A percentile compares a stretch with the other conserved stretches of the same genome.
Evolutionary conservation across 2,888 invertebrate species (phyloP).

Genomic region (Chromoteleia sp.): DNA sequence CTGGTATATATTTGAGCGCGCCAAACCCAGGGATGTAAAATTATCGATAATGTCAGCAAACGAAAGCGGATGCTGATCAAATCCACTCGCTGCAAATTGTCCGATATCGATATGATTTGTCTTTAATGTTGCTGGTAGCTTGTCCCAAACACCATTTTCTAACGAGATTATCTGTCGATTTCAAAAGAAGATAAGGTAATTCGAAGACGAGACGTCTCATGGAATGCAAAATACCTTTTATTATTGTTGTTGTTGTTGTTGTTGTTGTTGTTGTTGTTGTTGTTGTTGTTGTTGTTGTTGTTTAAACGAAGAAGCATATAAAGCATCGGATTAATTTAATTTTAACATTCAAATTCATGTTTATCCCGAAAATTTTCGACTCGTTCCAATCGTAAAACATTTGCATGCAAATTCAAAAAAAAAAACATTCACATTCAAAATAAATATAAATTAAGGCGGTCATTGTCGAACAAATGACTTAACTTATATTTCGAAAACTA

Average conservation of each 20-base stretch:
- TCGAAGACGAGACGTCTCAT: constrained; percentile 7
- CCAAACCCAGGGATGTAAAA: constrained; percentile 53
- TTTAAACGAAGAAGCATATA: too few relatives aligned
- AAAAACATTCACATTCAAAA: too few relatives aligned
- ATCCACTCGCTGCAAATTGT: constrained; percentile 37
- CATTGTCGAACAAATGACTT: too few relatives aligned
- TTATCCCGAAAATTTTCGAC: too few relatives aligned
- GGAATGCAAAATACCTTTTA: constrained; percentile 2
- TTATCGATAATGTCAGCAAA: constrained; percentile 62
- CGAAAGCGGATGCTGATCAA: constrained; percentile 52
- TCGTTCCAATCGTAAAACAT: too few relatives aligned
- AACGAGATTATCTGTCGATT: constrained; percentile 32
- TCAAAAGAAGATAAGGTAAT: constrained; percentile 25
- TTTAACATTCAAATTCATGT: too few relatives aligned
- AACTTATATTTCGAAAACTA: too few relatives aligned
- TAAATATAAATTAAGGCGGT: too few relatives aligned
- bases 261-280: too few relatives aligned
- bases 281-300: too few relatives aligned
- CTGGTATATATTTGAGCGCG: constrained; percentile 44
- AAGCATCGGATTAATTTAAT: too few relatives aligned
- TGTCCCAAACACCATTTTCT: constrained; percentile 21
- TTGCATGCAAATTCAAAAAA: too few relatives aligned
- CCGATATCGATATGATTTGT: constrained; percentile 51
- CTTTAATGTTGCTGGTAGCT: constrained; percentile 30
- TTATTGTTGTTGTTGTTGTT: neutral